Percentiles rank a stretch among this genome's conserved stretches.
phyloP scores from a whole-genome alignment of 1,140 invertebrate species.

The Drosophila tristis region DNA sequence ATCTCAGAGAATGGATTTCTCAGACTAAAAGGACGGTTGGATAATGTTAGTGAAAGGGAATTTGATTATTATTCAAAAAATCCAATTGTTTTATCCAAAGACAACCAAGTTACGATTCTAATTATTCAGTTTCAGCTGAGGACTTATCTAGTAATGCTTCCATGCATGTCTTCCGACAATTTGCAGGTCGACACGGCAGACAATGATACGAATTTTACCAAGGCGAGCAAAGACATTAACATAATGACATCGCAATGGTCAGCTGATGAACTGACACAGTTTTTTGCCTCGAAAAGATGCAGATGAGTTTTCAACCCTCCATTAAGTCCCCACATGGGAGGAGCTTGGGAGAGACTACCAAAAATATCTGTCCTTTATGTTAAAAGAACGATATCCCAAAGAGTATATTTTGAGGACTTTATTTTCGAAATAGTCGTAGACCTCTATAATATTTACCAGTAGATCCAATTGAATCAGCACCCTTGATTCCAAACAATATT shows the following conservation, averaged over 20 bases:
- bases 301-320: too few species aligned
- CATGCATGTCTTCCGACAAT: constrained; percentile 76
- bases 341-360: too few species aligned
- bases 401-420: too few species aligned
- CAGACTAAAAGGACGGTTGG: constrained; percentile 5
- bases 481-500: too few species aligned
- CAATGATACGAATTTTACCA: constrained; percentile 82
- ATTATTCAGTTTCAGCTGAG: constrained; percentile 51
- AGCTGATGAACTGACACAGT: constrained; percentile 23
- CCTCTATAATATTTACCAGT: too few species aligned
- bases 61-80: constrained; percentile 11
- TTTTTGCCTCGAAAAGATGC: constrained; percentile 4
- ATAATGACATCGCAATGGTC: constrained; percentile 21
- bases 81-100: constrained; percentile 12
- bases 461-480: too few species aligned
- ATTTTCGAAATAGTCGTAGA: too few species aligned
- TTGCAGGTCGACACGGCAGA: constrained; percentile 77
- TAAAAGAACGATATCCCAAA: too few species aligned
- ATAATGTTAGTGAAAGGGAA: constrained; percentile 9
- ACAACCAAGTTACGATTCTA: constrained; percentile 4
- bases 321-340: too few species aligned
- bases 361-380: too few species aligned
- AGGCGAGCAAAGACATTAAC: constrained; percentile 57
- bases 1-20: too few species aligned
- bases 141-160: constrained; percentile 78